Percentiles rank a stretch among this genome's conserved stretches.
phyloP scores from a whole-genome alignment of 2,113 vertebrate species.

The Willisornis vidua region DNA sequence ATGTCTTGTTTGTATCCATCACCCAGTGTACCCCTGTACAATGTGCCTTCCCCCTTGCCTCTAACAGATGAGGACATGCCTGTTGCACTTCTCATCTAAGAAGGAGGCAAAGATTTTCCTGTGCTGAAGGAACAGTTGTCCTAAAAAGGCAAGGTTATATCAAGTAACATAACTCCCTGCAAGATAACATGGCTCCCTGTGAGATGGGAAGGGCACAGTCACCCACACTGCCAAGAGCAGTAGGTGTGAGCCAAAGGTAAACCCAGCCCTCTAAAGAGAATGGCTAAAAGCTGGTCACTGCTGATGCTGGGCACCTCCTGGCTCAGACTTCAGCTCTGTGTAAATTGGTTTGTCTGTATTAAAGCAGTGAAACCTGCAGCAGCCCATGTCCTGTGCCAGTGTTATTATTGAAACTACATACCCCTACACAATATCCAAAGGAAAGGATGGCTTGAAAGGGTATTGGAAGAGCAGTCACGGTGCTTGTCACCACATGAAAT shows the following conservation, averaged over 20 bases:
- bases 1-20: background rate
- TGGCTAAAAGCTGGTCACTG: background rate
- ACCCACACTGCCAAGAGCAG: background rate
- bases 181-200: fast-evolving
- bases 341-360: background rate
- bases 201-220: background rate
- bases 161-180: background rate
- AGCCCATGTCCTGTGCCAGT: background rate
- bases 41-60: background rate
- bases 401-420: background rate
- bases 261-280: background rate
- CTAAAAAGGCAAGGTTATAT: background rate
- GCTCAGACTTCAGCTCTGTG: background rate
- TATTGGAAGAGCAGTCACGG: background rate
- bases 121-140: background rate
- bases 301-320: background rate
- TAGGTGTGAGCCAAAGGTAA: background rate
- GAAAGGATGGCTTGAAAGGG: background rate
- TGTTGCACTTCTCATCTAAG: background rate
- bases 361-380: background rate
- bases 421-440: background rate
- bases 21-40: background rate
- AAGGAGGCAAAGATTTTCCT: background rate
- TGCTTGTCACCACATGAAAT: background rate
- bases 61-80: background rate